phyloP scores from a whole-genome alignment of 2,113 vertebrate species.

The Sclerurus mexicanus region DNA sequence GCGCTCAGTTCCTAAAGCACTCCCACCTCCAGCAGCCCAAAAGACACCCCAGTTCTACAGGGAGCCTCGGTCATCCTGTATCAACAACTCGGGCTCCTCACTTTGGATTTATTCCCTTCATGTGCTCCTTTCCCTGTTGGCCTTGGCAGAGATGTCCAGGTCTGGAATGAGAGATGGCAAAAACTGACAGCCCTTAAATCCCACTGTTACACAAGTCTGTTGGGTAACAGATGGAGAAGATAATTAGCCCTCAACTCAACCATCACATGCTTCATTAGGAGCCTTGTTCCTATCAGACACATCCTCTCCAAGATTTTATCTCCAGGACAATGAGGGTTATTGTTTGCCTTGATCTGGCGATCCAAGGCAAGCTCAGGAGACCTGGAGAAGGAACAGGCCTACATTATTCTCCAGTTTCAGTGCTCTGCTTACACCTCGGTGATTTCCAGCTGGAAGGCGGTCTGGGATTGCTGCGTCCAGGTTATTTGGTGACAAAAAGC shows the following conservation, averaged over 20 bases:
- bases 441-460: background rate
- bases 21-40: constrained; percentile 8
- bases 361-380: background rate
- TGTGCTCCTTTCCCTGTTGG: constrained; percentile 5
- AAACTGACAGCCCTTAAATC: constrained; percentile 30
- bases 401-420: background rate
- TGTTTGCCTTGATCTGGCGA: background rate
- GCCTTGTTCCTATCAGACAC: background rate
- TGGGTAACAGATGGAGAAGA: constrained; percentile 23
- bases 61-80: constrained; percentile 1
- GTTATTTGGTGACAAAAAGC: background rate
- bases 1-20: background rate
- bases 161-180: background rate
- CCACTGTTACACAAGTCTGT: background rate
- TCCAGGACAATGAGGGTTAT: background rate
- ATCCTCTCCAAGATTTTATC: background rate
- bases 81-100: constrained; percentile 8
- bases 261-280: constrained; percentile 17
- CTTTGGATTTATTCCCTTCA: constrained; percentile 34
- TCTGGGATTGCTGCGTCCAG: background rate
- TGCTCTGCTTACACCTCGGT: background rate
- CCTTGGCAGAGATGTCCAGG: constrained; percentile 10
- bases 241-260: constrained; percentile 34
- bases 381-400: background rate
- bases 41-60: background rate